Evolutionary conservation across 2,797 vertebrate species (phyloP), one percentile per base, ranked within the genome.

Genomic region (Paramormyrops hopkinsi): DNA sequence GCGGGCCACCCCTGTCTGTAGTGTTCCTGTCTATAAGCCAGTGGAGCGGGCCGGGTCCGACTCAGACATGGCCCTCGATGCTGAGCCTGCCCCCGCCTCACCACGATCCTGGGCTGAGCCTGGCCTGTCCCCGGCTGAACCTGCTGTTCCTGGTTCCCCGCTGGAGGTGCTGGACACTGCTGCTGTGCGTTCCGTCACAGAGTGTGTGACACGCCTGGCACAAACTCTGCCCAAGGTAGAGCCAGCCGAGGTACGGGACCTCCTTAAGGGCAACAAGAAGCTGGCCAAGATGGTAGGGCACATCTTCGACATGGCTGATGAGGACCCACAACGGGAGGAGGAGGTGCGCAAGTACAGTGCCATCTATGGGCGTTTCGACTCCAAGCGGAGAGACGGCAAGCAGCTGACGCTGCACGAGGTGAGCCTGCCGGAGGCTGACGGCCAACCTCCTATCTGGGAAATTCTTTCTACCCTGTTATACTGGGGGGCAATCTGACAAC

Each of bases 341-440:
- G 98, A 99, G 93, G 97, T 99, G 65, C 96, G 98, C 37, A 99
- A 99, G 92, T 99, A 99, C 93, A 99, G 98, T 91, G 98, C 98
- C 94, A 99, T 99, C 94, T 99, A 99, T 25, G 98, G 98, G 41
- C 96, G 98, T 46, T 99, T 99, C 84, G 98, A 99, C 95, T 99
- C 98, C 0, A 99, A 99, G 96, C 96, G 98, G 90, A 97, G 98
- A 93, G 98, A 99, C 50, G 98, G 98, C 56, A 99, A 99, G 87
- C 98, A 99, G 92, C 96, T 99, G 91, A 99, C 98, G 0, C 97
- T 99, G 88, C 98, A 99, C 0, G 98, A 99, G 97, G 98, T 99
- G 95, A 22, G 73, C 25, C 22, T 33, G 9, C 7, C 51, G 2
- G 54, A 4, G n/a, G 1, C 33, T 59, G 14, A 8, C 12, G 37